phyloP scores from a whole-genome alignment of 1,140 invertebrate genomes.

The Brachionus calyciflorus region DNA sequence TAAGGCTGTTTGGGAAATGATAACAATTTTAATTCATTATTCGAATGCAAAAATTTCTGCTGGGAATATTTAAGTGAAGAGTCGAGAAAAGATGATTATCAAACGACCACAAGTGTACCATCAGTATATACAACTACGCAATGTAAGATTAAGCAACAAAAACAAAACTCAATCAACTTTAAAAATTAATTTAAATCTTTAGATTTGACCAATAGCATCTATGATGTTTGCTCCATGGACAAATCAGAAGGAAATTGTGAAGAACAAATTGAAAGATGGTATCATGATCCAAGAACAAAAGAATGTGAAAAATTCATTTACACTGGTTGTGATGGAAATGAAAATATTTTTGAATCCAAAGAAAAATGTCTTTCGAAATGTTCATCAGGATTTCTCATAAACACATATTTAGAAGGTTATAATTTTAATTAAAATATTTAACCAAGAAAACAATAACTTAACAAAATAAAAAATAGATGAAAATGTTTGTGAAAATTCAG shows the following conservation, averaged over 20 bases:
- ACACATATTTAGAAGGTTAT: background rate
- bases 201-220: background rate
- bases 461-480: background rate
- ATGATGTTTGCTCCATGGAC: conserved; percentile 75
- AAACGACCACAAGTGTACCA: background rate
- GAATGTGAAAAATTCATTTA: conserved; percentile 91
- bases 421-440: too few relatives aligned
- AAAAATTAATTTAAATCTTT: background rate
- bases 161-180: background rate
- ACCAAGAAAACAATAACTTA: background rate
- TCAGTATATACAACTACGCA: background rate
- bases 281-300: conserved; percentile 77
- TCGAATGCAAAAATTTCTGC: conserved; percentile 37
- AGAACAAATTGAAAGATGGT: conserved; percentile 72
- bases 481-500: background rate
- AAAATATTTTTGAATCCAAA: conserved; percentile 22
- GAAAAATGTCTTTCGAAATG: conserved; percentile 32
- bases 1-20: conserved; percentile 45
- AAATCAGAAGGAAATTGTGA: conserved; percentile 71
- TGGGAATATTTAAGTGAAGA: conserved; percentile 42
- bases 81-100: background rate
- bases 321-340: conserved; percentile 57
- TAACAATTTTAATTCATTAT: conserved; percentile 32
- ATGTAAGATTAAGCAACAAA: too few relatives aligned
- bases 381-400: conserved; percentile 2